phyloP scores from a whole-genome alignment of 2,888 invertebrate species.

The Leptarthrus brevirostris region DNA sequence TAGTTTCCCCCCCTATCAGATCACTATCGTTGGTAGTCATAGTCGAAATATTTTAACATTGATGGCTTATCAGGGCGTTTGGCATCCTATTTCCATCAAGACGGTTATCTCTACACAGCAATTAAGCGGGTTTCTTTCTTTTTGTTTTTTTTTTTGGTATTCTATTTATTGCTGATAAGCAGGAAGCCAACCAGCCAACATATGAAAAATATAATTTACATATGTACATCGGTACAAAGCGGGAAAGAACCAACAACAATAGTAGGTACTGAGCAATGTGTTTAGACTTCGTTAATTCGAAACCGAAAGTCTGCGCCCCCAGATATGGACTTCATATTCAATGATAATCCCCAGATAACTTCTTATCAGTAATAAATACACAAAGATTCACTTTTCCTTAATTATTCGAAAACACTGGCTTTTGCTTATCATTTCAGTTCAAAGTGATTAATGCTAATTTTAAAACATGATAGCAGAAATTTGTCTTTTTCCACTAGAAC shows the following conservation, averaged over 20 bases:
- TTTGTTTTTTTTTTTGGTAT: slow-evolving; percentile 12
- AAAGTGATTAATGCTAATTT: slow-evolving; percentile 50
- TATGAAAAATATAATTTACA: slow-evolving; percentile 9
- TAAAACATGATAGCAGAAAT: slow-evolving; percentile 32
- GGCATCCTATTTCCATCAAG: slow-evolving; percentile 33
- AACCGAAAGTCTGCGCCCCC: slow-evolving; percentile 53
- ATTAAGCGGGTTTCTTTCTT: slow-evolving; percentile 19
- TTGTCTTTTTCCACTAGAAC: background rate
- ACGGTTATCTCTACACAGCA: slow-evolving; percentile 15
- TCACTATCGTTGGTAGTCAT: background rate
- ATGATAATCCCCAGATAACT: slow-evolving; percentile 52
- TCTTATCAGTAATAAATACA: slow-evolving; percentile 49
- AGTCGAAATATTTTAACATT: slow-evolving; percentile 19
- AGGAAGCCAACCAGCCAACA: slow-evolving; percentile 29
- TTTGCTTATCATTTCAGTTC: slow-evolving; percentile 36
- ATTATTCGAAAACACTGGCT: slow-evolving; percentile 45
- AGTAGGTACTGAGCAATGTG: slow-evolving; percentile 28
- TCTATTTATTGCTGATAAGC: slow-evolving; percentile 31
- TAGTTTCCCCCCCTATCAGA: background rate
- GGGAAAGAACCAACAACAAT: slow-evolving; percentile 25
- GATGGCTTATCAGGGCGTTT: slow-evolving; percentile 20
- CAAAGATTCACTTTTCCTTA: slow-evolving; percentile 52
- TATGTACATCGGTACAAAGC: background rate
- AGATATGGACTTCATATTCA: slow-evolving; percentile 49
- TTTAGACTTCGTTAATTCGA: slow-evolving; percentile 48